Evolutionary conservation across 37 sponge, comb jelly and placozoan species (phyloP).

Genomic region (Crambe crambe): DNA sequence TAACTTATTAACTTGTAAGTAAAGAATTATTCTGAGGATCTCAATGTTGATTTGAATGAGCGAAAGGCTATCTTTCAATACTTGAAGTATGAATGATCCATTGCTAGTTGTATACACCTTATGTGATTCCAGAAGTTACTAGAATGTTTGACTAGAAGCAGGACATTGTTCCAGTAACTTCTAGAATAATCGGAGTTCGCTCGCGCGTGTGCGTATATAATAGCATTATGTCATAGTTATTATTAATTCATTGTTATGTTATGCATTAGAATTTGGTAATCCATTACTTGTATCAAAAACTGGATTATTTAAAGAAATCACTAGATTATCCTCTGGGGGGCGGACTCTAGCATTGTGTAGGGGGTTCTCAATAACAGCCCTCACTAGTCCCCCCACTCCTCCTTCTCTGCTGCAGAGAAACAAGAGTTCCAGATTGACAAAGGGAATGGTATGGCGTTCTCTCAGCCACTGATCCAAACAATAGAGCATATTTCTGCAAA

Average conservation of each 20-base stretch:
- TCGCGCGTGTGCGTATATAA: no score
- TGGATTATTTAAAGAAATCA: constrained; percentile 76
- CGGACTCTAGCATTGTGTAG: constrained; percentile 18
- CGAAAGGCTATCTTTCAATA: neutral
- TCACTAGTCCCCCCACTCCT: constrained; percentile 57
- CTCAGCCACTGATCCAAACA: constrained; percentile 72
- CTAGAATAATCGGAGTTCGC: no score
- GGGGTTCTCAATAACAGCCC: constrained; percentile 71
- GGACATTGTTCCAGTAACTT: no score
- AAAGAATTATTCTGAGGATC: no score
- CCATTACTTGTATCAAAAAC: constrained; percentile 24
- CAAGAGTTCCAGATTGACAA: constrained; percentile 46
- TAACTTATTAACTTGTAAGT: no score
- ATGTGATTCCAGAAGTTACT: no score
- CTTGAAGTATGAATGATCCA: no score
- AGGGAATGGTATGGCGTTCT: constrained; percentile 67
- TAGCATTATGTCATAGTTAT: no score
- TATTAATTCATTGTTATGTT: no score
- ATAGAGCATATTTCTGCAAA: constrained; percentile 54
- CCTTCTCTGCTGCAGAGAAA: constrained; percentile 44
- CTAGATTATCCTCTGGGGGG: constrained; percentile 66
- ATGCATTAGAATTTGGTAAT: no score
- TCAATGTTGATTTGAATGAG: neutral
- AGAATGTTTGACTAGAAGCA: no score
- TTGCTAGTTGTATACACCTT: no score